Evolutionary conservation across 2,888 invertebrate genomes (phyloP).

Genomic region (Tuberolachnus salignus): DNA sequence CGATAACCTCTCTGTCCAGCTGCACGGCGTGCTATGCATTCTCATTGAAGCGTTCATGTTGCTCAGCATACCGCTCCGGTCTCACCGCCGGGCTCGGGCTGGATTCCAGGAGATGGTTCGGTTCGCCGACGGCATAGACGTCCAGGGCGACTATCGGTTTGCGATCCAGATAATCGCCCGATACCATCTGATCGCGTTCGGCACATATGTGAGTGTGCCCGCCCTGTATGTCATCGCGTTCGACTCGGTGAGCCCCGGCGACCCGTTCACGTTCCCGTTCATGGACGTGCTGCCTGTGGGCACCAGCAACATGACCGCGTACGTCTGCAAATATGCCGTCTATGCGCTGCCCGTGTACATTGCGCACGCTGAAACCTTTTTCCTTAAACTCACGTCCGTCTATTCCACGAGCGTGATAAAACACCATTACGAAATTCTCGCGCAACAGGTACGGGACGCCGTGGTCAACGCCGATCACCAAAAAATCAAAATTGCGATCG

Average conservation of each 20-base stretch:
- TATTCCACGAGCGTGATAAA: not conserved
- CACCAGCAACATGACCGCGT: not conserved
- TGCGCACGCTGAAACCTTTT: not conserved
- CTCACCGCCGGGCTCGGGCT: not conserved
- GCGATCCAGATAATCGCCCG: not conserved
- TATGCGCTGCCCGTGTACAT: constrained; percentile 16
- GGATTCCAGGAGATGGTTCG: not conserved
- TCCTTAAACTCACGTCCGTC: not conserved
- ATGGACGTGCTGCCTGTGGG: not conserved
- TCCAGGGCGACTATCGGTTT: not conserved
- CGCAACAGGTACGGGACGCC: not conserved
- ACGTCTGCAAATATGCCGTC: not conserved
- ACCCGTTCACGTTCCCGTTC: constrained; percentile 9
- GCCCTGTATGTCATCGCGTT: not conserved
- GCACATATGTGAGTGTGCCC: not conserved
- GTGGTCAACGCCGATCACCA: not conserved
- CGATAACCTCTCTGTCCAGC: not conserved
- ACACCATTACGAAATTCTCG: not conserved
- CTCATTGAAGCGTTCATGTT: not conserved
- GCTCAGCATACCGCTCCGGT: not conserved
- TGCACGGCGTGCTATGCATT: not conserved
- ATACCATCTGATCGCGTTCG: not conserved
- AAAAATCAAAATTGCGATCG: not conserved
- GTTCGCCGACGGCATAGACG: no score
- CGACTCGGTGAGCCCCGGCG: not conserved